Base-by-base conservation (phyloP, 1,140 invertebrate genomes). In the Camponotus floridanus region DNA sequence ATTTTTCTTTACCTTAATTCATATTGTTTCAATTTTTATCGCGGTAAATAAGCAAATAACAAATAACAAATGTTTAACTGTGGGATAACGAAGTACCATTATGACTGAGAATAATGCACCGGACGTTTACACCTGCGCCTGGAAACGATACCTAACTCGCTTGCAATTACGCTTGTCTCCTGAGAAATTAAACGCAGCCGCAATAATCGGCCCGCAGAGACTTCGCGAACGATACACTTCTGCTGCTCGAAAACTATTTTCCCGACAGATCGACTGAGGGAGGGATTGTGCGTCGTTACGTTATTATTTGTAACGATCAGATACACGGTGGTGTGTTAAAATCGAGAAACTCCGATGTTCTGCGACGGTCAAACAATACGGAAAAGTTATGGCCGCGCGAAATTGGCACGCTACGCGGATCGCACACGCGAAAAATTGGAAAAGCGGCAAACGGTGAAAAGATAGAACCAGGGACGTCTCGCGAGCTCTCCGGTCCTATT, bases 371-470 rank as follows among this genome's bases (percentile, higher is more conserved):
- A 80, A 71, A 71, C 65, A 55, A 55, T 33, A 73, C 67, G 79
- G 39, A 36, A 48, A 74, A 73, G 68, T 83, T 83, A 83, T n/a
- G 68, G 31, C 79, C 39, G 68, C 39, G 18, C 67, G 36, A 74
- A 83, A 83, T 83, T 73, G 68, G 55, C 68, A 83, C 68, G 79
- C 76, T 18, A 33, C 18, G 79, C 51, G 21, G 36, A 45, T 45
- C 65, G 67, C 55, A 67, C 57, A 11, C 55, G 45, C 55, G 79
- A 83, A 83, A 83, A 83, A 83, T 83, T 83, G 79, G 68, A 73
- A 83, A 83, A 83, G 18, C 79, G 68, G 79, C 79, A 74, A 83
- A 83, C 79, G 55, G 68, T 55, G 79, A 74, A 62, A 83, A 74
- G 79, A 74, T 83, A 83, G 68, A 83, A 83, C 79, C 26, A 2